Evolutionary conservation across 2,888 invertebrate genomes (phyloP).

Genomic region (Cephus sareptanus): DNA sequence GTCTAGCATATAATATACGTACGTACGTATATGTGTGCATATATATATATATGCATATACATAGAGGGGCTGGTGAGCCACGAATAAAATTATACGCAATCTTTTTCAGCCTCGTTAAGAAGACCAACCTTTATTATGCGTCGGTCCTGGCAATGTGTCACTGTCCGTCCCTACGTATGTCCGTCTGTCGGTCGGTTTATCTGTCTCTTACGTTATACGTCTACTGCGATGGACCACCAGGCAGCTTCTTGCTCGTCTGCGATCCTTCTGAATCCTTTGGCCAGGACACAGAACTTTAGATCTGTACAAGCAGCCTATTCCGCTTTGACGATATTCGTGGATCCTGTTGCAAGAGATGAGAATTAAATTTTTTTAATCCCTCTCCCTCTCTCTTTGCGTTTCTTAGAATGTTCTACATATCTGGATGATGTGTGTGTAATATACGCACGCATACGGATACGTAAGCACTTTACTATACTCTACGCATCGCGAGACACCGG

Average conservation of each 20-base stretch:
- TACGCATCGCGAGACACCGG: not conserved
- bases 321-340: not conserved
- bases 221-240: slow-evolving; percentile 1
- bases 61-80: not conserved
- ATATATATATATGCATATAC: too few relatives aligned
- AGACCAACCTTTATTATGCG: not conserved
- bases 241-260: slow-evolving; percentile 6
- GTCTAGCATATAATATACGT: not conserved
- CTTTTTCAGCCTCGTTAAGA: slow-evolving; percentile 1
- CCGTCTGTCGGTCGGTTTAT: not conserved
- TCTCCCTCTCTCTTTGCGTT: not conserved
- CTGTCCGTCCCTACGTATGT: not conserved
- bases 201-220: not conserved
- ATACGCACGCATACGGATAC: too few relatives aligned
- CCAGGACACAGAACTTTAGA: not conserved
- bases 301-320: not conserved
- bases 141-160: slow-evolving; percentile 2
- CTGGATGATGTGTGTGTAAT: not conserved
- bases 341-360: not conserved
- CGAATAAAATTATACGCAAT: not conserved
- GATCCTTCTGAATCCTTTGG: not conserved
- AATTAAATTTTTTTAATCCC: not conserved
- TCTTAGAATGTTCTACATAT: not conserved
- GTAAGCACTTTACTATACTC: not conserved
- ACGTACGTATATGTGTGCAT: not conserved